A percentile compares a stretch with the other conserved stretches of the same genome.
Evolutionary conservation across 2,113 vertebrate species (phyloP).

Genomic region (Conger conger): DNA sequence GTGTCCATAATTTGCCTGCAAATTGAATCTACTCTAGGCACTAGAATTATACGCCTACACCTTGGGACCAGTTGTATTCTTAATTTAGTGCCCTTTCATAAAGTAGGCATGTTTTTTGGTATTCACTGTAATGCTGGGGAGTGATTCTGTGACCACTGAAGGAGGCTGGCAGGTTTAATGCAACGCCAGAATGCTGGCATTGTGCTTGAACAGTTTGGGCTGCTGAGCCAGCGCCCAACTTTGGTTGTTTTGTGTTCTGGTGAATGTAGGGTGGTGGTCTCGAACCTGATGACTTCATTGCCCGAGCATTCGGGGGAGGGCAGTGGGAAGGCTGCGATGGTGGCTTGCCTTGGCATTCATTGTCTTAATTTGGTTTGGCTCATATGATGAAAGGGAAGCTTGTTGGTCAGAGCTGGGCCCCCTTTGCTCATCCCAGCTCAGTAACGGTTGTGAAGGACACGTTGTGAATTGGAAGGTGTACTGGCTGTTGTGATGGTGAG

Average conservation of each 20-base stretch:
- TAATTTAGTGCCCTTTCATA: no score
- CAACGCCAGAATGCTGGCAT: neutral
- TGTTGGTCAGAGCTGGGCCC: neutral
- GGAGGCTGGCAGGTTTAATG: neutral
- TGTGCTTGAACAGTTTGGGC: neutral
- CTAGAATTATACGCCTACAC: no score
- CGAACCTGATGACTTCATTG: constrained; percentile 2
- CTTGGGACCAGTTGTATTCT: no score
- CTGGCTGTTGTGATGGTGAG: no score
- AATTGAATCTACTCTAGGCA: neutral
- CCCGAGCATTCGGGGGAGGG: neutral
- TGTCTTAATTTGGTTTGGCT: constrained; percentile 6
- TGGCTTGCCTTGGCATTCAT: neutral
- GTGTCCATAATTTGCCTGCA: neutral
- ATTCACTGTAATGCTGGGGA: neutral
- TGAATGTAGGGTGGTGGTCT: neutral
- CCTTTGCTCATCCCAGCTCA: neutral
- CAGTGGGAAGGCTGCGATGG: neutral
- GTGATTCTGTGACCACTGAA: neutral
- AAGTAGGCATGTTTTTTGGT: neutral
- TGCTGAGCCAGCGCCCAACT: neutral
- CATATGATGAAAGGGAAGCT: neutral
- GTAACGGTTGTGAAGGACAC: neutral
- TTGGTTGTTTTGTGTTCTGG: neutral
- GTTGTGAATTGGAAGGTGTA: neutral